Evolutionary conservation across 2,888 invertebrate species (phyloP), one percentile per base, ranked within the genome.

Genomic region (Eupelmus urozonus): DNA sequence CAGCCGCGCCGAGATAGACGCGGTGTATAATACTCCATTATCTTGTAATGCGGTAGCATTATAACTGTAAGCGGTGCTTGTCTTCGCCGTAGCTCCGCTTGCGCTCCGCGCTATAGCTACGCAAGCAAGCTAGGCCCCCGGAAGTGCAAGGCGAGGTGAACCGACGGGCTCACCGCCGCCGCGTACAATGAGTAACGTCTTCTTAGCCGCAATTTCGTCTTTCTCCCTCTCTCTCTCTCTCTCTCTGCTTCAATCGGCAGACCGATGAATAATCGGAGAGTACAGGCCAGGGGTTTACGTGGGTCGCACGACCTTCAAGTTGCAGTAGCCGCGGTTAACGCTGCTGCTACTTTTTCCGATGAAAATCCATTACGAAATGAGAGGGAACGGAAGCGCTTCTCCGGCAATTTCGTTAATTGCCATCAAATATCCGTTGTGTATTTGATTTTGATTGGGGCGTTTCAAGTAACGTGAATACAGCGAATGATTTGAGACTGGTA

Each of bases 51-150:
- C 84, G 82, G 82, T 84, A 84, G 85, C 84, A 86, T 87, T 86
- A 87, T 84, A 85, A 85, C 83, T 83, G 84, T 86, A 87, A 87
- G 86, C 85, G 84, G 82, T 85, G 85, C 82, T 84, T 85, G 84
- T 85, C 83, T 82, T 82, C 76, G 78, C 80, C 82, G 81, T 82
- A 45, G 82, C 70, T 57, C 59, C 42, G 63, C 55, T 55, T 11
- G 23, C n/a, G n/a, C n/a, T 85, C 83, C 82, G 82, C 76, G 53
- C 49, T 76, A 4, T 13, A 11, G 62, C 51, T 66, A n/a, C 45
- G 18, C 34, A 9, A 34, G 34, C 9, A 34, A 34, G n/a, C 49
- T 11, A 55, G 63, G 51, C 45, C 75, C 76, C 76, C 69, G 73
- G 76, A 70, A 78, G 69, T 70, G 20, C 11, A 9, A 53, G 29